Conservation (phyloP, 1,140 invertebrate genomes). For the Sinonovacula constricta region DNA sequence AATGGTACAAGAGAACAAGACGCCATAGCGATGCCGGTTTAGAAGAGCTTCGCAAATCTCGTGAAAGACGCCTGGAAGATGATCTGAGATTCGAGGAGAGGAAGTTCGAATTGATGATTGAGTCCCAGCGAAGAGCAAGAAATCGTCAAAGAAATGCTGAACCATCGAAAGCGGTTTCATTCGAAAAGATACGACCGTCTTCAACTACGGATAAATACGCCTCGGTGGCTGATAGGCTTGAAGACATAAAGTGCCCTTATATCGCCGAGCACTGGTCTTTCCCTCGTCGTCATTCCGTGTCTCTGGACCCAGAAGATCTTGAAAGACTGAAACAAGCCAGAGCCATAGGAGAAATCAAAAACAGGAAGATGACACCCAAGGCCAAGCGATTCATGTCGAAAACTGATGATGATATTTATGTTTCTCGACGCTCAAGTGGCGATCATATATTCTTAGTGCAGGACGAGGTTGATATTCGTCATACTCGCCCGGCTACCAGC, state of each 20-base stretch:
- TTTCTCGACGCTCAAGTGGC: no score
- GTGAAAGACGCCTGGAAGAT: background rate
- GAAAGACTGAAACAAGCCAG: background rate
- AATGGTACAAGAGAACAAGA: background rate
- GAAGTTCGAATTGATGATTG: background rate
- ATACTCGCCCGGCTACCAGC: no score
- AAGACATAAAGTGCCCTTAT: slow-evolving; percentile 35
- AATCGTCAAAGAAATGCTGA: no score
- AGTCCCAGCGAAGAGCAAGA: no score
- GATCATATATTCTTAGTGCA: no score
- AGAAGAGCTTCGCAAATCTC: slow-evolving; percentile 13
- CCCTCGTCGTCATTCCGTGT: slow-evolving; percentile 26
- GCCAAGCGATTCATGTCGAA: background rate
- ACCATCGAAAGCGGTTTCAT: background rate
- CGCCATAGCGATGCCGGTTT: slow-evolving; percentile 34
- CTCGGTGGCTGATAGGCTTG: slow-evolving; percentile 34
- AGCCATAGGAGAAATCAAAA: background rate
- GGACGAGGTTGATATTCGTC: no score
- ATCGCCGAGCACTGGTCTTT: slow-evolving; percentile 42
- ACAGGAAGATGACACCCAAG: slow-evolving; percentile 3
- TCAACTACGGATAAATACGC: background rate
- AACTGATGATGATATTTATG: background rate
- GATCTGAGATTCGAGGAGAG: background rate
- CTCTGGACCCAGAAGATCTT: slow-evolving; percentile 30
- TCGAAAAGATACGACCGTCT: background rate